Percentiles rank a stretch among this genome's conserved stretches.
These are phyloP conservation scores for Leucophenga montana DNA, from an alignment of 2,888 invertebrate genomes.

Conservation along the genomic window DNA sequence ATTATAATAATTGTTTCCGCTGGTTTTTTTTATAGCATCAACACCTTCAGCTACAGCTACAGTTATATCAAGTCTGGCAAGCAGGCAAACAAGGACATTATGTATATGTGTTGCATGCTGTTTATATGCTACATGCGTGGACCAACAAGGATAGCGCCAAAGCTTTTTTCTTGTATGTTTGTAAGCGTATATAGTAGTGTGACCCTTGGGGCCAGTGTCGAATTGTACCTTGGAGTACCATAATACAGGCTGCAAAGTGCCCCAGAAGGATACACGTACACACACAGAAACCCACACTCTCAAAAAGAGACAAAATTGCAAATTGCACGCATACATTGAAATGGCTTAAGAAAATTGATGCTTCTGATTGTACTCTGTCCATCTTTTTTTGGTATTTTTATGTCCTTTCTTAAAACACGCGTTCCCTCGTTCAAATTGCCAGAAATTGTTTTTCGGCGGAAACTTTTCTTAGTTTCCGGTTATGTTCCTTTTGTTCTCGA, in stretches of 20 bases:
- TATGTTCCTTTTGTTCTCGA: conserved; percentile 4
- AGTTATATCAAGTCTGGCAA: too few species aligned
- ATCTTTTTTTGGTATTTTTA: neutral
- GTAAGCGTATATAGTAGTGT: conserved; percentile 9
- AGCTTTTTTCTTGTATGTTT: neutral
- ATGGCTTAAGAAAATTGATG: too few species aligned
- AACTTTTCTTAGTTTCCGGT: conserved; percentile 21
- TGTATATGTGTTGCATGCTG: conserved; percentile 19
- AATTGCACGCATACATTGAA: too few species aligned
- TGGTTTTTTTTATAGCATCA: too few species aligned
- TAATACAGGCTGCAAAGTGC: conserved; percentile 68
- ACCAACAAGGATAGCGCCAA: too few species aligned
- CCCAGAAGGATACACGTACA: conserved; percentile 59
- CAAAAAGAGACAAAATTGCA: neutral
- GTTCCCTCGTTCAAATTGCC: neutral
- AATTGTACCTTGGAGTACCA: conserved; percentile 74
- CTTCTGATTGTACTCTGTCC: neutral
- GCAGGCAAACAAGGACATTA: neutral
- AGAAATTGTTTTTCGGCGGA: neutral
- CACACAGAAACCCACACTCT: conserved; percentile 5
- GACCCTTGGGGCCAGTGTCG: conserved; percentile 63
- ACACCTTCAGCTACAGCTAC: too few species aligned
- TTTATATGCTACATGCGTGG: neutral
- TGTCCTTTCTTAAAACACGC: neutral
- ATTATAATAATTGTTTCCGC: conserved; percentile 55